Base-by-base conservation (phyloP, 2,888 invertebrate genomes). In the Clostera curtula region DNA sequence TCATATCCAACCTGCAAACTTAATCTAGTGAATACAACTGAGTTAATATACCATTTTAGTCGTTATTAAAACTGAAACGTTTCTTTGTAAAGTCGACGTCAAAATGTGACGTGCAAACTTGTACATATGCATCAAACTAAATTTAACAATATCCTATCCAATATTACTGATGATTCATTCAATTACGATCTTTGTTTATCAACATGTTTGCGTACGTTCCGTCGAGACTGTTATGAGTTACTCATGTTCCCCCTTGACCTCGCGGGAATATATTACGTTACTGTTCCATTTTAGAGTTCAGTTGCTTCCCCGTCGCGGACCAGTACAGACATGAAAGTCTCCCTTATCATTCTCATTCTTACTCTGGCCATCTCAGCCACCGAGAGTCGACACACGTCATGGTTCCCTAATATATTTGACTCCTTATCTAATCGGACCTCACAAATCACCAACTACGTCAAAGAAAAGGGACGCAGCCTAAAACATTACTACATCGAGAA, bases 341-440 rank as follows among this genome's bases (percentile, higher is more conserved):
- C 49, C 9, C 13, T 60, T 15, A 22, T 69, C 8, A 36, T 71
- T 46, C 54, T 76, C 41, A 55, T 58, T 4, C 34, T 69, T 12
- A 18, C 39, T 30, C 29, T 70, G 26, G 26, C 66, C 28, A 32
- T 62, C 39, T 58, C 61, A 37, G 43, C 25, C 30, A 46, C 48
- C 31, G 76, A 76, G 18, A 58, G 67, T 34, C 54, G 61, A 1
- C 34, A 51, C 12, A 36, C 40, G 0, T 54, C 57, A 3, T 77
- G 75, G 75, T 45, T 74, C 12, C 71, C 79, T 3, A 64, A 59
- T 18, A 34, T 76, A n/a, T 49, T 72, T n/a, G 57, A 68, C n/a
- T 49, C 52, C 1, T 43, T 80, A 15, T 43, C 62, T n/a, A 69
- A 77, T 29, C 67, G 59, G 43, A 77, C 80, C 0, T 36, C 60